These are phyloP conservation scores for Hermodice carunculata DNA, from an alignment of 2,888 invertebrate genomes.

Conservation along the genomic window DNA sequence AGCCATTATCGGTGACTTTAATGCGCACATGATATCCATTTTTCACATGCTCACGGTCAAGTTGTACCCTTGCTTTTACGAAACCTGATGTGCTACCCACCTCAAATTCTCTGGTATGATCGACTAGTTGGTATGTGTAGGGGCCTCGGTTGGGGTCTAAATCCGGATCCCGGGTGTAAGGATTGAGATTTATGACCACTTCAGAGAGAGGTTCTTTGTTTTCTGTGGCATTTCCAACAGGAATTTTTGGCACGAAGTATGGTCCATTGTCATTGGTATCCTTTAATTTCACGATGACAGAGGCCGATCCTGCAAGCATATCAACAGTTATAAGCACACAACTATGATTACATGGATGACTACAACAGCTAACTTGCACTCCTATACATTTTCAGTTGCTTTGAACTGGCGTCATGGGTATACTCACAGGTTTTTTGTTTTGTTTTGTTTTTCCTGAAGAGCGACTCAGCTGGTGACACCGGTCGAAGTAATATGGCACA, in stretches of 20 bases:
- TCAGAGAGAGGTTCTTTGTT: constrained; percentile 43
- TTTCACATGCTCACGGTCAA: constrained; percentile 87
- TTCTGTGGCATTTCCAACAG: constrained; percentile 52
- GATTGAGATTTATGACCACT: constrained; percentile 46
- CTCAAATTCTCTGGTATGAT: constrained; percentile 78
- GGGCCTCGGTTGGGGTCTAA: constrained; percentile 92
- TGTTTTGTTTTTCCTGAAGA: too few species aligned
- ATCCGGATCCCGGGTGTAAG: constrained; percentile 79
- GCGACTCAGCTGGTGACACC: too few species aligned
- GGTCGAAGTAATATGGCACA: too few species aligned
- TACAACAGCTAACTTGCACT: too few species aligned
- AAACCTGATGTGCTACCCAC: constrained; percentile 86
- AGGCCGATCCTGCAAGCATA: constrained; percentile 80
- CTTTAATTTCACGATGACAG: constrained; percentile 82
- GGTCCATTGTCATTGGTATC: constrained; percentile 97
- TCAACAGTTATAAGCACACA: too few species aligned
- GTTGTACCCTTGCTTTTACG: constrained; percentile 81
- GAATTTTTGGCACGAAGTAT: constrained; percentile 77
- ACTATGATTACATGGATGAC: too few species aligned
- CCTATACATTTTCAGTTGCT: too few species aligned
- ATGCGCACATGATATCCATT: constrained; percentile 82
- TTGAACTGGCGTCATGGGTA: too few species aligned
- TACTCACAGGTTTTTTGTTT: too few species aligned
- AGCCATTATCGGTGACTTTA: constrained; percentile 85
- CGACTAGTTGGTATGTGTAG: constrained; percentile 84